Evolutionary conservation across 2,797 vertebrate genomes (phyloP).

Genomic region (Tapirus indicus): DNA sequence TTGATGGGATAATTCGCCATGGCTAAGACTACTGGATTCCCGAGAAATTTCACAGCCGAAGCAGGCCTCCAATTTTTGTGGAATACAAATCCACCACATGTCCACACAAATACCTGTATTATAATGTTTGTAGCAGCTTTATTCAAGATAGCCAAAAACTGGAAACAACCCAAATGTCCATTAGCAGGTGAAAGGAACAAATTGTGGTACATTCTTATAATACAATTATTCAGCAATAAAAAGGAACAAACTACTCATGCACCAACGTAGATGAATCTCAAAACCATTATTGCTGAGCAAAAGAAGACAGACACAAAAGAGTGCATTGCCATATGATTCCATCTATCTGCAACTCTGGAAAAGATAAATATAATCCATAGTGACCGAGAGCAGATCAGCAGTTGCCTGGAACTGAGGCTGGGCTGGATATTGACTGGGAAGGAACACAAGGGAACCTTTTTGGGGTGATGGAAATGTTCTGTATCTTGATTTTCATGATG

Average conservation of each 20-base stretch:
- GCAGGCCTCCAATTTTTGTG: background rate
- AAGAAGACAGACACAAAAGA: background rate
- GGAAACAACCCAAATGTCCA: background rate
- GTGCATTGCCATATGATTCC: too few relatives aligned
- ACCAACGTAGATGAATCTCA: background rate
- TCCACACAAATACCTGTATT: background rate
- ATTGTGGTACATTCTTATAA: background rate
- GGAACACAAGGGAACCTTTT: background rate
- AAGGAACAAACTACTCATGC: background rate
- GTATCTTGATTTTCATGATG: background rate
- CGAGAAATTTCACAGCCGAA: background rate
- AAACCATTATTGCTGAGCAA: background rate
- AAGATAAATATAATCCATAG: background rate
- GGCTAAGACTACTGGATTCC: background rate
- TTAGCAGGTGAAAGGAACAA: background rate
- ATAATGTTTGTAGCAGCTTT: background rate
- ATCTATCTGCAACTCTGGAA: background rate
- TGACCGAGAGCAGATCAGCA: background rate
- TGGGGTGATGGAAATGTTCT: background rate
- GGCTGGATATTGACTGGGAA: background rate
- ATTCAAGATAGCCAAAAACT: conserved; percentile 5
- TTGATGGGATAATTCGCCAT: too few relatives aligned
- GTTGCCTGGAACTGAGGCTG: background rate
- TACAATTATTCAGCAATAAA: background rate
- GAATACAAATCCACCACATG: background rate